Conservation (phyloP, 2,888 invertebrate genomes). For the Epiblema foenella region DNA sequence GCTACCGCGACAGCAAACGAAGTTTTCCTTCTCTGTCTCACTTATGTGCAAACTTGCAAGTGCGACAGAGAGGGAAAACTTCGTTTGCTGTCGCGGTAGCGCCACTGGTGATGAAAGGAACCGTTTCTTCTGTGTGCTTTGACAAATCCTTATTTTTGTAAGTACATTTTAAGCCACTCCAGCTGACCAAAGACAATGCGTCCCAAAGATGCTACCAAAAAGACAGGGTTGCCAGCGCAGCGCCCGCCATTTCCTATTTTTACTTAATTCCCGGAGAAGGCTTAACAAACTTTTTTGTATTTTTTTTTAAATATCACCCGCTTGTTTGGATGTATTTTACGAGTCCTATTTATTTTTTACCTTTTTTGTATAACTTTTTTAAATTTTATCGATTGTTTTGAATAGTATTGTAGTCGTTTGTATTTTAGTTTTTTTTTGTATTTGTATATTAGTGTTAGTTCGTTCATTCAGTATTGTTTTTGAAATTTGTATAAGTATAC, state of each 20-base stretch:
- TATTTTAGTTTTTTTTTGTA: slow-evolving; percentile 55
- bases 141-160: slow-evolving; percentile 62
- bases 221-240: slow-evolving; percentile 60
- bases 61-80: no score
- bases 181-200: slow-evolving; percentile 73
- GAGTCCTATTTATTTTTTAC: slow-evolving; percentile 79
- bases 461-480: slow-evolving; percentile 72
- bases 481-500: slow-evolving; percentile 58
- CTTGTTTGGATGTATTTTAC: slow-evolving; percentile 77
- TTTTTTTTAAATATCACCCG: slow-evolving; percentile 59
- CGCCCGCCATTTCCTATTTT: slow-evolving; percentile 60
- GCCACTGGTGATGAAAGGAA: slow-evolving; percentile 30
- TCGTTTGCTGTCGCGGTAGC: no score
- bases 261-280: slow-evolving; percentile 63
- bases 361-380: slow-evolving; percentile 74
- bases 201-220: slow-evolving; percentile 73
- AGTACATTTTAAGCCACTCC: slow-evolving; percentile 60
- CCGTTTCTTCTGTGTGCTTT: slow-evolving; percentile 48
- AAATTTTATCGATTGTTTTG: slow-evolving; percentile 54
- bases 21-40: no score
- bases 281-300: slow-evolving; percentile 56
- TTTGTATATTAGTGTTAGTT: slow-evolving; percentile 61
- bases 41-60: no score
- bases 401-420: slow-evolving; percentile 46
- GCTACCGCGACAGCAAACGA: no score